Percentiles rank a stretch among this genome's conserved stretches.
Conservation (phyloP, 2,113 vertebrate genomes). For the Indicator maculatus region DNA sequence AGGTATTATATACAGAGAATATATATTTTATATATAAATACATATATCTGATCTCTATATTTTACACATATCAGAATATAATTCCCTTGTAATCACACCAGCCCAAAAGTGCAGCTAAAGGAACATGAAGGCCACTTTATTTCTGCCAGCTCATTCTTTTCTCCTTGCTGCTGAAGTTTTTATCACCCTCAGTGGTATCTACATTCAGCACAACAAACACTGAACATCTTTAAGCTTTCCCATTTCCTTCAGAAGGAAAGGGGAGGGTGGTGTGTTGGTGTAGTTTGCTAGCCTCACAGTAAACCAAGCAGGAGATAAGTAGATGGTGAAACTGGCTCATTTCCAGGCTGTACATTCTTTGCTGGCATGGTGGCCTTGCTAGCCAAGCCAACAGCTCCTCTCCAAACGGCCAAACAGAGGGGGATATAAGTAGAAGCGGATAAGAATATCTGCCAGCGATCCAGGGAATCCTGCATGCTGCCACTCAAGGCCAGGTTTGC, state of each 20-base stretch:
- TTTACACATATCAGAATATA: not conserved
- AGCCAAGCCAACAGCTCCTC: constrained; percentile 37
- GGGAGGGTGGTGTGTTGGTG: not conserved
- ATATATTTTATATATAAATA: no score
- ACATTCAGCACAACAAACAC: constrained; percentile 60
- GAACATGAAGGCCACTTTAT: not conserved
- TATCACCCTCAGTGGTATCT: constrained; percentile 53
- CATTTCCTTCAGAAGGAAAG: constrained; percentile 63
- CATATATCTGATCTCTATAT: no score
- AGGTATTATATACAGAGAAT: no score
- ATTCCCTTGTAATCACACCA: constrained; percentile 6
- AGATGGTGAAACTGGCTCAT: constrained; percentile 29
- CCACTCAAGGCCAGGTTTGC: not conserved
- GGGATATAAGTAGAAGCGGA: not conserved
- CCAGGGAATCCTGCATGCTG: not conserved
- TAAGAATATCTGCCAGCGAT: no score
- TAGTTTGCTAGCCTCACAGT: constrained; percentile 63
- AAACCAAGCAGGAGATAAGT: constrained; percentile 62
- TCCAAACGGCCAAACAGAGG: not conserved
- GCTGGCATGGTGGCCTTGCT: not conserved
- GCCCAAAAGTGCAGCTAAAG: constrained; percentile 50
- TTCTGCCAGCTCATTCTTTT: constrained; percentile 36
- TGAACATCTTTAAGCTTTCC: constrained; percentile 65
- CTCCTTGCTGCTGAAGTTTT: constrained; percentile 43
- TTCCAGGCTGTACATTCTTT: constrained; percentile 36